These are phyloP conservation scores for Telmatherina bonti DNA, from an alignment of 2,797 vertebrate genomes.

Conservation along the genomic window DNA sequence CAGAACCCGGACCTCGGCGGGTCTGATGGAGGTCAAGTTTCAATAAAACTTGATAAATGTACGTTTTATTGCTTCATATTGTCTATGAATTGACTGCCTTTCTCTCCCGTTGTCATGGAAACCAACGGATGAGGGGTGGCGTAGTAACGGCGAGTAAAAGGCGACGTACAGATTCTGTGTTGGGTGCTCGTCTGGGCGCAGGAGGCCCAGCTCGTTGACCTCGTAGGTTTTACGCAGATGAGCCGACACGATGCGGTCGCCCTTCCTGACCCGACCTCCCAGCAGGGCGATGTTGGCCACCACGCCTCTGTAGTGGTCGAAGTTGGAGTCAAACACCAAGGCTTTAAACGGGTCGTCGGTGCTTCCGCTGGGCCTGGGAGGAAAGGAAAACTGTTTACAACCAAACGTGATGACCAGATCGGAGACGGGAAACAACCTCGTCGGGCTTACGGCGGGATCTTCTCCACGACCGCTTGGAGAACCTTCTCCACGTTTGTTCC, in stretches of 20 bases:
- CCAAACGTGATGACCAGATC: no score
- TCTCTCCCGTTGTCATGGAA: background rate
- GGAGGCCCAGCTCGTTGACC: conserved; percentile 93
- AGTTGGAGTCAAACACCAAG: conserved; percentile 95
- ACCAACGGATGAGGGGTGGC: no score
- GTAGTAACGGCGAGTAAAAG: no score
- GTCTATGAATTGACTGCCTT: background rate
- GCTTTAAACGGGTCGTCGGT: conserved; percentile 87
- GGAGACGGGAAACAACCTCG: background rate
- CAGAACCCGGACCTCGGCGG: no score
- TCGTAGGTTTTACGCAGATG: conserved; percentile 91
- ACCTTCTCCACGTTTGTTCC: conserved; percentile 93
- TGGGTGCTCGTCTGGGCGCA: conserved; percentile 89
- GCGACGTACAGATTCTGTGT: conserved; percentile 88
- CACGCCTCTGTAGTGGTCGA: conserved; percentile 95
- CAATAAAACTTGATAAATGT: no score
- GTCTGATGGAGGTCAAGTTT: background rate
- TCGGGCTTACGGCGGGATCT: conserved; percentile 91
- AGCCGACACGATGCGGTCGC: conserved; percentile 89
- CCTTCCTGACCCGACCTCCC: conserved; percentile 89
- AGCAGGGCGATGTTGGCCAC: conserved; percentile 92
- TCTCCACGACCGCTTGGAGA: conserved; percentile 88
- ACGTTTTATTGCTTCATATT: background rate
- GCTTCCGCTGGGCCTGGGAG: conserved; percentile 83
- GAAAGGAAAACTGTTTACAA: background rate